Conservation (phyloP, 2,113 vertebrate species). For the Percopsis transmontana region DNA sequence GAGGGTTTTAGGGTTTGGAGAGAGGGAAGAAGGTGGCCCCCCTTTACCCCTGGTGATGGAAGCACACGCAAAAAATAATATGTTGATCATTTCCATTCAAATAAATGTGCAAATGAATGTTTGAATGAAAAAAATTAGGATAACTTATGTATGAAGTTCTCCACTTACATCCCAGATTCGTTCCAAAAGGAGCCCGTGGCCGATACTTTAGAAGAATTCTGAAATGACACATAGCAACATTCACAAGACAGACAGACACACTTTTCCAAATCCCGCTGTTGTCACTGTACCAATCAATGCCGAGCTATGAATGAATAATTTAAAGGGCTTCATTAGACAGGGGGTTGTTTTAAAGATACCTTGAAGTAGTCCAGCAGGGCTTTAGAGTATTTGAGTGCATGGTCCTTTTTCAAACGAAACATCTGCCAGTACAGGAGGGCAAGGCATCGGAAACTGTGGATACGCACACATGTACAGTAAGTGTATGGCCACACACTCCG, state of each 20-base stretch:
- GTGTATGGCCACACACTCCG: not conserved
- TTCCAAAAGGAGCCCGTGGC: constrained; percentile 83
- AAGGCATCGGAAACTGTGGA: constrained; percentile 90
- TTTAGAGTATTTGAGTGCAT: constrained; percentile 96
- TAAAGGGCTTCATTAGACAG: not conserved
- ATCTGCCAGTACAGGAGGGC: constrained; percentile 98
- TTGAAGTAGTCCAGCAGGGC: constrained; percentile 96
- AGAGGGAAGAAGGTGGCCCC: constrained; percentile 76
- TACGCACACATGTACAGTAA: constrained; percentile 22
- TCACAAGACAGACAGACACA: not conserved
- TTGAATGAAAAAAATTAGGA: not conserved
- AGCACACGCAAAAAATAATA: constrained; percentile 23
- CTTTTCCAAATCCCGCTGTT: not conserved
- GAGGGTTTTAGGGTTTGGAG: constrained; percentile 83
- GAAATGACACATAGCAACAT: constrained; percentile 37
- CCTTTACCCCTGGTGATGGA: constrained; percentile 78
- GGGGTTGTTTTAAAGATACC: constrained; percentile 69
- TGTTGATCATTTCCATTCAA: not conserved
- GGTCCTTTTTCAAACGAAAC: constrained; percentile 96
- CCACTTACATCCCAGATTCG: constrained; percentile 88
- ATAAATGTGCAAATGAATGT: not conserved
- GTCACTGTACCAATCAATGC: not conserved
- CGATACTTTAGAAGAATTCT: constrained; percentile 91
- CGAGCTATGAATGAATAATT: not conserved
- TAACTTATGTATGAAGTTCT: not conserved